Base-by-base conservation (phyloP, 2,797 vertebrate genomes). In the Microctenopoma stevenorrisi region DNA sequence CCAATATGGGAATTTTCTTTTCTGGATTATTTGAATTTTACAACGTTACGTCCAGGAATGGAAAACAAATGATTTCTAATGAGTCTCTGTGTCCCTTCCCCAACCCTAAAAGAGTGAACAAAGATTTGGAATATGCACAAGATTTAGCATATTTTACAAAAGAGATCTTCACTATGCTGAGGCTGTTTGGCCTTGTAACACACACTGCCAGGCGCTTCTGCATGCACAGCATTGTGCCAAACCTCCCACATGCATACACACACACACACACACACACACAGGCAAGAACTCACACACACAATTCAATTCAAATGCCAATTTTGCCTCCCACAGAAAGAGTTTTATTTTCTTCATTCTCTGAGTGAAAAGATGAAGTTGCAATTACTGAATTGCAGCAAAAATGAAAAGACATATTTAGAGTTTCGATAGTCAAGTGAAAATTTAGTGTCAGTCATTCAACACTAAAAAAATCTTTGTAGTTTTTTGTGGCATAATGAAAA, bases 71-170 rank as follows among this genome's bases (percentile, higher is more conserved):
- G 55, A 74, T 83, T 64, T 62, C 53, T 79, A 71, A 76, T 47
- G 53, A 80, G 64, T 56, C 68, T 76, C 66, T 49, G 44, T 57
- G 66, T 71, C 54, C 47, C 53, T 46, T 58, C 46, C 55, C 52
- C 62, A 54, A 33, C 55, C 47, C 55, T 35, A 61, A 63, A 59
- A 56, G 37, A 68, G 9, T 42, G 49, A 83, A 79, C 33, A 78
- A 69, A 72, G 65, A 72, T 69, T 74, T 72, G 78, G 72, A 83
- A 64, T 57, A 63, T 70, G 53, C 49, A 72, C 68, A 72, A 68
- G 22, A 67, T 58, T 72, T 57, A 72, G 76, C 82, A 81, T 76
- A 80, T 78, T 85, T 84, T 79, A 74, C 47, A 48, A 55, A 79
- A 35, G 68, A 65, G 57, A 75, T 71, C 54, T 68, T 68, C 49